Conservation (phyloP, 2,888 invertebrate species). For the Caenorhabditis afra region DNA sequence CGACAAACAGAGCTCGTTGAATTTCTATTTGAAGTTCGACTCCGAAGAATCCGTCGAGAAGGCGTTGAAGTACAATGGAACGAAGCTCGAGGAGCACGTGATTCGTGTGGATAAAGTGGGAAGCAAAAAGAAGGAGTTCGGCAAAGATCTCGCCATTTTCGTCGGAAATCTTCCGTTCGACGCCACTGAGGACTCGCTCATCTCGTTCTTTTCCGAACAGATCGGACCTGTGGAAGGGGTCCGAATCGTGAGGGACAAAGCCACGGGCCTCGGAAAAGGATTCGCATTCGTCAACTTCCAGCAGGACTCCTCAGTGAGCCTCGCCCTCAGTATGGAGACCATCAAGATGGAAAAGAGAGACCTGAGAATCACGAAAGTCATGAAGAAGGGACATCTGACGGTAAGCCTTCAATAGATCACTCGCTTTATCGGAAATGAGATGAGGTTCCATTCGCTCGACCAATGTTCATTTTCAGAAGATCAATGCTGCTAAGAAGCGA, state of each 20-base stretch:
- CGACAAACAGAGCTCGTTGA: constrained; percentile 63
- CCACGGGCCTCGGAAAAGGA: constrained; percentile 64
- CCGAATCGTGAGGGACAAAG: constrained; percentile 58
- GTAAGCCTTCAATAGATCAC: constrained; percentile 8
- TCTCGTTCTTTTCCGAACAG: constrained; percentile 51
- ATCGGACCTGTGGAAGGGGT: constrained; percentile 62
- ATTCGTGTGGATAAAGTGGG: constrained; percentile 61
- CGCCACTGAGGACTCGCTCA: constrained; percentile 52
- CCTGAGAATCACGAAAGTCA: constrained; percentile 62
- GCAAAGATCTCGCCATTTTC: constrained; percentile 60
- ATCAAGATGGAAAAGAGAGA: constrained; percentile 61
- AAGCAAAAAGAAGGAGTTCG: constrained; percentile 57
- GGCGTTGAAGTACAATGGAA: constrained; percentile 63
- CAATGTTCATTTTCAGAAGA: constrained; percentile 45
- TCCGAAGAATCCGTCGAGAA: constrained; percentile 58
- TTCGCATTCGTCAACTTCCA: constrained; percentile 67
- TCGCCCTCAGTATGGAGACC: constrained; percentile 61
- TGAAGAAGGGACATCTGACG: constrained; percentile 65
- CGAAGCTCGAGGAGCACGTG: constrained; percentile 56
- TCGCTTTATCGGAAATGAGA: constrained; percentile 1
- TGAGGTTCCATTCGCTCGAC: no score
- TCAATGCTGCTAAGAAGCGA: constrained; percentile 40
- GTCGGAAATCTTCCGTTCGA: constrained; percentile 65
- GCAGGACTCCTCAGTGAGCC: constrained; percentile 55
- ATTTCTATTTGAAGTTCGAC: constrained; percentile 64